Evolutionary conservation across 2,888 invertebrate genomes (phyloP).

Genomic region (Imbricaverruca yamaguchii): DNA sequence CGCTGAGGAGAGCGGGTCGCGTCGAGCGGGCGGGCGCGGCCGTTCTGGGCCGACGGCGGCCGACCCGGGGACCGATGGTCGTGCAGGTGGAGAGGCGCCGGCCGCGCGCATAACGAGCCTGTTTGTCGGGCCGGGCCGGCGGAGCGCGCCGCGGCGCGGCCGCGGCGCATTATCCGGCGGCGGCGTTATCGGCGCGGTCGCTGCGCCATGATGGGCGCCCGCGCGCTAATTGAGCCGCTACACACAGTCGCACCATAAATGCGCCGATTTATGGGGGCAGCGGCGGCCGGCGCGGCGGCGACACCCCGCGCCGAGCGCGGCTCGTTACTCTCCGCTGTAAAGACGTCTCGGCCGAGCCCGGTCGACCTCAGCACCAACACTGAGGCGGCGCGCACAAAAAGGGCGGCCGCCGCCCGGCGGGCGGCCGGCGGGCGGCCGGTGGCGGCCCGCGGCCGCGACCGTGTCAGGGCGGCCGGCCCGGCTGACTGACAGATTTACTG

Average conservation of each 20-base stretch:
- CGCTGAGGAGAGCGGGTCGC: too few relatives aligned
- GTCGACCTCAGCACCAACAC: neutral
- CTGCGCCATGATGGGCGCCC: constrained; percentile 5
- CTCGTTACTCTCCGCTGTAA: neutral
- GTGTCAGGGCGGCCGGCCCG: neutral
- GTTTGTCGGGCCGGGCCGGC: neutral
- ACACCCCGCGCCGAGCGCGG: neutral
- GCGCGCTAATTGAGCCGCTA: constrained; percentile 11
- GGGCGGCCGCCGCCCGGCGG: neutral
- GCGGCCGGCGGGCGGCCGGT: neutral
- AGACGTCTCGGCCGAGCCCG: neutral
- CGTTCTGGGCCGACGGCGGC: too few relatives aligned
- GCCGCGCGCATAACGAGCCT: neutral
- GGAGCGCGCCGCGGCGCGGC: neutral
- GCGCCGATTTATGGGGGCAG: neutral
- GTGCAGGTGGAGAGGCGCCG: too few relatives aligned
- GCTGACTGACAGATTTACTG: constrained; percentile 10
- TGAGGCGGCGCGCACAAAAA: neutral
- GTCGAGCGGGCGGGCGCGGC: too few relatives aligned
- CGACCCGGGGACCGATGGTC: too few relatives aligned
- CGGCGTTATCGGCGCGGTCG: neutral
- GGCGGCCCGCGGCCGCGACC: neutral
- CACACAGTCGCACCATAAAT: neutral
- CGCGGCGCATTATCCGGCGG: neutral
- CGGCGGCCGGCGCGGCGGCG: neutral